These are phyloP conservation scores for Podarcis muralis DNA, from an alignment of 2,113 vertebrate species.

Conservation along the genomic window DNA sequence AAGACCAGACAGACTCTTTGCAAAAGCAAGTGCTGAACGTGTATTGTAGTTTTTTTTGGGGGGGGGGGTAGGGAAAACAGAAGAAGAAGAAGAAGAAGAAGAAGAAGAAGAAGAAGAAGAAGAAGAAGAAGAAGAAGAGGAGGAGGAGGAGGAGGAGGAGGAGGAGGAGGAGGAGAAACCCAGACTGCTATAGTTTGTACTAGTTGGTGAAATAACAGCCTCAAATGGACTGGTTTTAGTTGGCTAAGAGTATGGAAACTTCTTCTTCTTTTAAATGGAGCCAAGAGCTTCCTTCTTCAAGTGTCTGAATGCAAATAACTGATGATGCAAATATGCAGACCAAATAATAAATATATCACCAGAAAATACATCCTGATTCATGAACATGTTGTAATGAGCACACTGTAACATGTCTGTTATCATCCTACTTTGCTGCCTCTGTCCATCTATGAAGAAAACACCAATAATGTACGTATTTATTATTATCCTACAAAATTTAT, in stretches of 20 bases:
- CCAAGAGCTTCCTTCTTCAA: neutral
- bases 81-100: too few species aligned
- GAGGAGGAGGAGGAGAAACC: neutral
- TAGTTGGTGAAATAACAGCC: neutral
- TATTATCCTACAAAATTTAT: too few species aligned
- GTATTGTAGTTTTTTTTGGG: too few species aligned
- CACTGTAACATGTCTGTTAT: neutral
- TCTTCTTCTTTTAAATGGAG: neutral
- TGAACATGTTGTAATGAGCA: neutral
- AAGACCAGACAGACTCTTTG: neutral
- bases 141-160: neutral
- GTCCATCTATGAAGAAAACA: slow-evolving; percentile 48
- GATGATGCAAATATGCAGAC: neutral
- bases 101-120: too few species aligned
- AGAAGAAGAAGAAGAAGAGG: too few species aligned
- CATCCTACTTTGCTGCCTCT: slow-evolving; percentile 42
- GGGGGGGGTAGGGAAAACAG: neutral
- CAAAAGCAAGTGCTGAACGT: neutral
- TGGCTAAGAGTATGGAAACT: neutral
- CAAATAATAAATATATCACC: neutral
- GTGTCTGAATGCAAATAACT: neutral
- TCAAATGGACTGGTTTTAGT: neutral
- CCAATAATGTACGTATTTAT: too few species aligned
- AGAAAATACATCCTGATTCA: neutral
- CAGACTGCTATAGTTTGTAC: too few species aligned